A percentile compares a stretch with the other conserved stretches of the same genome.
These are phyloP conservation scores for Anomalospiza imberbis DNA, from an alignment of 2,797 vertebrate species.

Conservation along the genomic window DNA sequence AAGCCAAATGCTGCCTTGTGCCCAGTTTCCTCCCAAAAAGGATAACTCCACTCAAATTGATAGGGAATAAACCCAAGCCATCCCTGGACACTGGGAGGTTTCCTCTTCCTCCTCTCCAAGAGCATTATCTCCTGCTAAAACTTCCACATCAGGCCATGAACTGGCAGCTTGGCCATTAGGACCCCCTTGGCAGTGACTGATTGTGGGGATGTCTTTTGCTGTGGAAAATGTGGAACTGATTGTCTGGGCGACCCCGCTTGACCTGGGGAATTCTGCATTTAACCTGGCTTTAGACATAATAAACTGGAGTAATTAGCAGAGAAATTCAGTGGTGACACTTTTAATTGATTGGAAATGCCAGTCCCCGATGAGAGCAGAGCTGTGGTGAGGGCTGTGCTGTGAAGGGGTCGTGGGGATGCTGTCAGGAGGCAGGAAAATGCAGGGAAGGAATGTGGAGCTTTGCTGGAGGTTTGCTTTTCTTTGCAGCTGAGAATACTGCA, in stretches of 20 bases:
- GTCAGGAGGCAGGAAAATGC: neutral
- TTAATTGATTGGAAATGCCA: conserved; percentile 66
- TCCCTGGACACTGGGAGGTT: neutral
- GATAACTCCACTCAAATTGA: neutral
- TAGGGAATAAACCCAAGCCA: neutral
- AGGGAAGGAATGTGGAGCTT: conserved; percentile 23
- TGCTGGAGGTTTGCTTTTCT: conserved; percentile 46
- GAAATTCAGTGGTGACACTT: conserved; percentile 21
- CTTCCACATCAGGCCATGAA: conserved; percentile 57
- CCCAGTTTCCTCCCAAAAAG: too few relatives aligned
- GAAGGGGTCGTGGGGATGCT: neutral
- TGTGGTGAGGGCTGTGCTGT: neutral
- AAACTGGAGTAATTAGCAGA: conserved; percentile 69
- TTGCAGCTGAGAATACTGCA: conserved; percentile 18
- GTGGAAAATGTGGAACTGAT: conserved; percentile 64
- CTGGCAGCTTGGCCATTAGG: conserved; percentile 54
- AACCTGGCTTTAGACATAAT: conserved; percentile 73
- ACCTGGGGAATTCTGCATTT: conserved; percentile 71
- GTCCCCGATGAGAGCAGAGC: neutral
- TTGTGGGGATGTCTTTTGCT: conserved; percentile 21
- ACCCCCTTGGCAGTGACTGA: conserved; percentile 73
- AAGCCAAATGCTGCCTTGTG: neutral
- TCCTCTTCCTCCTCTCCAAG: neutral
- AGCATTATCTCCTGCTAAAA: neutral
- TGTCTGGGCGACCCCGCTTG: conserved; percentile 60